A percentile compares a stretch with the other conserved stretches of the same genome.
Evolutionary conservation across 2,797 vertebrate genomes (phyloP).

Genomic region (Pampus argenteus): DNA sequence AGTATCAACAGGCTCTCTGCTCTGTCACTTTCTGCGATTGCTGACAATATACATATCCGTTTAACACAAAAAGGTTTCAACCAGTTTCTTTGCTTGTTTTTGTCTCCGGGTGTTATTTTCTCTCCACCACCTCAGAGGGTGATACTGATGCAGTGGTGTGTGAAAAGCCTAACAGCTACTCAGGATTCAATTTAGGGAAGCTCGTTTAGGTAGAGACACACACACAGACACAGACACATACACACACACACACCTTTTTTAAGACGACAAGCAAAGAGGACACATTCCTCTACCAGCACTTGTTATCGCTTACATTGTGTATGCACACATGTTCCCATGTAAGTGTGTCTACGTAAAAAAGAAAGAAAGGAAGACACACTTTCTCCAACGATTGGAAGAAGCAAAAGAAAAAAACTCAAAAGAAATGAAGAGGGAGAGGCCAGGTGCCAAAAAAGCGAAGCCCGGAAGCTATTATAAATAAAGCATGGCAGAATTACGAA

Average conservation of each 20-base stretch:
- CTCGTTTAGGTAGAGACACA: slow-evolving; percentile 10
- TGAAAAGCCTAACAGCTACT: slow-evolving; percentile 27
- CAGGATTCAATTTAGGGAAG: slow-evolving; percentile 14
- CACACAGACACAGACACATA: slow-evolving; percentile 6
- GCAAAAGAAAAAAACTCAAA: slow-evolving; percentile 1
- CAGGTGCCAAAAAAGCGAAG: neutral
- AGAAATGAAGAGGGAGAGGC: slow-evolving; percentile 20
- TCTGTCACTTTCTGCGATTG: neutral
- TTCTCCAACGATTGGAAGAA: slow-evolving; percentile 9
- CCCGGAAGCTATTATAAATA: slow-evolving; percentile 74
- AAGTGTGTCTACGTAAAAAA: neutral
- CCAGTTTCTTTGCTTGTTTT: neutral
- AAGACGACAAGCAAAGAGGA: slow-evolving; percentile 1
- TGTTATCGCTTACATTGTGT: neutral
- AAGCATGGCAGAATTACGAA: slow-evolving; percentile 54
- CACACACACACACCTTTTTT: slow-evolving; percentile 7
- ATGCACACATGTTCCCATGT: neutral
- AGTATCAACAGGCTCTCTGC: neutral
- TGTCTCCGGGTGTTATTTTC: neutral
- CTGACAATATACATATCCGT: neutral
- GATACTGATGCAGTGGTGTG: slow-evolving; percentile 31
- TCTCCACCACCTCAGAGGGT: neutral
- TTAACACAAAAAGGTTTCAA: neutral
- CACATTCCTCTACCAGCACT: neutral
- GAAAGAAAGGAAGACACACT: slow-evolving; percentile 14